Percentiles rank a stretch among this genome's conserved stretches.
phyloP scores from a whole-genome alignment of 2,113 vertebrate species.

The Rhinolophus sinicus region DNA sequence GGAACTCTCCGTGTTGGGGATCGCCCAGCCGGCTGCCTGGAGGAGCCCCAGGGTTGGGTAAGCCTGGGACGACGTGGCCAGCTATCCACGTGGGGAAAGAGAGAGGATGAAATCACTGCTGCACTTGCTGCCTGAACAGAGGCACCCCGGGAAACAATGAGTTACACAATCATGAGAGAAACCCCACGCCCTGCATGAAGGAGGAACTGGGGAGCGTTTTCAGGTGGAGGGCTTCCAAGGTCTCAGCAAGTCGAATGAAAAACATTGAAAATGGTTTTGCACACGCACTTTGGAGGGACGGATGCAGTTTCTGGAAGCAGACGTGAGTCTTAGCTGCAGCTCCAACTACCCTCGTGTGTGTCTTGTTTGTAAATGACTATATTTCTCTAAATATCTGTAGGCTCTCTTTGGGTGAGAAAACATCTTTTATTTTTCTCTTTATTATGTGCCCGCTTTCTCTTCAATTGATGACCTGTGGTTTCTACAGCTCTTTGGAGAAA shows the following conservation, averaged over 20 bases:
- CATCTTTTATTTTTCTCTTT: background rate
- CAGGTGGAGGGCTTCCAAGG: background rate
- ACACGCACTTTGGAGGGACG: fast-evolving
- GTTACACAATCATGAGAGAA: background rate
- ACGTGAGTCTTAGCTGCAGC: fast-evolving
- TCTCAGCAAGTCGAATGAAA: background rate
- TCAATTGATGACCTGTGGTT: background rate
- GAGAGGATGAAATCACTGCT: fast-evolving
- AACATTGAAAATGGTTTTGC: fast-evolving
- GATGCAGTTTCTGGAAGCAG: fast-evolving
- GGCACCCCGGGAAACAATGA: background rate
- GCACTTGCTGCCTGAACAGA: background rate
- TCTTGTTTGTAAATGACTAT: background rate
- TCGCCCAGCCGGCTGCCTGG: background rate
- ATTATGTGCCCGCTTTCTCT: no score
- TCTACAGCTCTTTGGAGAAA: background rate
- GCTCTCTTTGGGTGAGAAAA: background rate
- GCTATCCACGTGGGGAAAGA: fast-evolving
- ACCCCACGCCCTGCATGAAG: fast-evolving
- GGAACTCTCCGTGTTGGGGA: fast-evolving
- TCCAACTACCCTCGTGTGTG: fast-evolving
- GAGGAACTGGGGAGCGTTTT: background rate
- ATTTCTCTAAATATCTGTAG: background rate
- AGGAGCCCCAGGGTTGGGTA: background rate
- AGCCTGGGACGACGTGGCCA: fast-evolving